Percentiles rank a stretch among this genome's conserved stretches.
Conservation (phyloP, 2,888 invertebrate species). For the Lingula anatina region DNA sequence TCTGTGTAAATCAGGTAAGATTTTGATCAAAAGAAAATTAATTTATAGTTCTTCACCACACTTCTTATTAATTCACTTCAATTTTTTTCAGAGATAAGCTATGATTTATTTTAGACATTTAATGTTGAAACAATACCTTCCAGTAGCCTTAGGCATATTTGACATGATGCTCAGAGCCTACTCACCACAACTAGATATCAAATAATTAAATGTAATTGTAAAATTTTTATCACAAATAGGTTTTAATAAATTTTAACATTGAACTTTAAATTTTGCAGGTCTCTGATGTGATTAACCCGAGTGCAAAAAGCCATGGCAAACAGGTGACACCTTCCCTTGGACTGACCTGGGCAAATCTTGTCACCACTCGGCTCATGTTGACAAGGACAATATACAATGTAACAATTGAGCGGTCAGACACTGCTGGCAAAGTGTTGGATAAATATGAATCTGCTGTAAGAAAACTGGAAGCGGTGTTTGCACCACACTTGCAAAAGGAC, state of each 20-base stretch:
- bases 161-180: too few species aligned
- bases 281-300: slow-evolving; percentile 31
- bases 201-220: too few species aligned
- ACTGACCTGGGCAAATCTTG: slow-evolving; percentile 64
- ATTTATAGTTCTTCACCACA: background rate
- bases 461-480: slow-evolving; percentile 57
- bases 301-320: too few species aligned
- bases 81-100: background rate
- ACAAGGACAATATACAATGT: slow-evolving; percentile 22
- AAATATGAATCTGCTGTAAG: slow-evolving; percentile 17
- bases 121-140: too few species aligned
- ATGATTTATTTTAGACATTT: too few species aligned
- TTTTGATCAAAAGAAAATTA: background rate
- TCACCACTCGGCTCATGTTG: slow-evolving; percentile 60
- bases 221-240: too few species aligned
- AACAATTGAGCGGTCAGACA: slow-evolving; percentile 9
- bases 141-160: too few species aligned
- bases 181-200: too few species aligned
- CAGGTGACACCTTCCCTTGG: slow-evolving; percentile 59
- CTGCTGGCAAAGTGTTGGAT: slow-evolving; percentile 12
- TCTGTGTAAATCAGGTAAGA: slow-evolving; percentile 70
- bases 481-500: slow-evolving; percentile 58
- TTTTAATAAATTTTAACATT: background rate
- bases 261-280: slow-evolving; percentile 19
- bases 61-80: background rate